Evolutionary conservation across 64 coral and sea anemone species (phyloP).

Genomic region (Orbicella faveolata): DNA sequence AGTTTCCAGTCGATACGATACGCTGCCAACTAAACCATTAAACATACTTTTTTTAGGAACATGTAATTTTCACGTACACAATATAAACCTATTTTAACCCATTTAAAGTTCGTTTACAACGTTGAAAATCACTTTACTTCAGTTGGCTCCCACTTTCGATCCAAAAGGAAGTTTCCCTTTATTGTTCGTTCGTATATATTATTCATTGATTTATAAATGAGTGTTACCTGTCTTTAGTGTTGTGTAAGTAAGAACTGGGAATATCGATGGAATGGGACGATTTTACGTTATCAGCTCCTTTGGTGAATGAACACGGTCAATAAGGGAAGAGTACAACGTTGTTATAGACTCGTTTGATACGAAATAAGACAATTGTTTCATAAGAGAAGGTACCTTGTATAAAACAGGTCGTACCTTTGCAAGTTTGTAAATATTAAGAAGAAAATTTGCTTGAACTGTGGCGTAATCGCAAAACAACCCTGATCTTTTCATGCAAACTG

Average conservation of each 20-base stretch:
- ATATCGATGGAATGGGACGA: too few relatives aligned
- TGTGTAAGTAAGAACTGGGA: background rate
- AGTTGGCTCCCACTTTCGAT: background rate
- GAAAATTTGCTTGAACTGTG: background rate
- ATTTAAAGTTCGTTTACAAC: background rate
- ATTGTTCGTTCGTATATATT: slow-evolving; percentile 1
- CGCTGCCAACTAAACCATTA: too few relatives aligned
- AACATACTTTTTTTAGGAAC: too few relatives aligned
- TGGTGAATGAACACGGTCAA: background rate
- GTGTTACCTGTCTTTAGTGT: background rate
- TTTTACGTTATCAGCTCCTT: background rate
- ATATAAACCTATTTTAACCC: background rate
- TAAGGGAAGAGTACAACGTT: background rate
- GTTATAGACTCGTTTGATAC: background rate
- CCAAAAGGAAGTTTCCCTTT: background rate
- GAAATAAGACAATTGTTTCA: too few relatives aligned
- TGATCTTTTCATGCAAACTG: background rate
- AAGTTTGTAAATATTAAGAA: background rate
- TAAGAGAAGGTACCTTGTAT: background rate
- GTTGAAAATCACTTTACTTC: background rate
- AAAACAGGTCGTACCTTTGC: background rate
- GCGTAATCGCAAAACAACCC: background rate
- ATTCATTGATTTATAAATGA: background rate
- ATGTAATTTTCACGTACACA: too few relatives aligned
- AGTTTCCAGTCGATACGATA: too few relatives aligned